Percentiles rank a stretch among this genome's conserved stretches.
Conservation (phyloP, 2,113 vertebrate genomes). For the Oreochromis tanganicae region DNA sequence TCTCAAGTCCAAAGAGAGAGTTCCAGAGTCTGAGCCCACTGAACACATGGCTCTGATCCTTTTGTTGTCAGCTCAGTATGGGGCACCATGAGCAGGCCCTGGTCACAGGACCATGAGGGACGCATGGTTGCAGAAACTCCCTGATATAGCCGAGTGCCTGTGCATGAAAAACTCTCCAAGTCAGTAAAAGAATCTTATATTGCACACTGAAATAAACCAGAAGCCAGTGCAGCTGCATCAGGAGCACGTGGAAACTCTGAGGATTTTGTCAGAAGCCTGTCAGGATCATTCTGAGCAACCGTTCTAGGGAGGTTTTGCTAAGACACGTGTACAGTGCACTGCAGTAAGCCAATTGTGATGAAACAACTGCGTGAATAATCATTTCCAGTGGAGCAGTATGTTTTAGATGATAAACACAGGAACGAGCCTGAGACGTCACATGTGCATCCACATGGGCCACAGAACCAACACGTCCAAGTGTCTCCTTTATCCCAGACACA, state of each 20-base stretch:
- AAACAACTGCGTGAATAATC: not conserved
- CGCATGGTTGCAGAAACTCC: fast-evolving
- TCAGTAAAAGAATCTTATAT: not conserved
- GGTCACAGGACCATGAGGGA: not conserved
- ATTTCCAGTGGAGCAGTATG: not conserved
- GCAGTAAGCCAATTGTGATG: not conserved
- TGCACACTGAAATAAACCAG: not conserved
- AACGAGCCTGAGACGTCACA: fast-evolving
- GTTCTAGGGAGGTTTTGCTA: not conserved
- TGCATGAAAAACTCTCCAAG: fast-evolving
- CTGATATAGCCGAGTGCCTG: not conserved
- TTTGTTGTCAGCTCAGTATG: not conserved
- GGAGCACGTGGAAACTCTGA: fast-evolving
- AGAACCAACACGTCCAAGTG: not conserved
- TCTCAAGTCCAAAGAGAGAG: not conserved
- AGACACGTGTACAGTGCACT: not conserved
- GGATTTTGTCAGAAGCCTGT: not conserved
- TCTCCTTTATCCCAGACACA: not conserved
- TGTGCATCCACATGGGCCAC: not conserved
- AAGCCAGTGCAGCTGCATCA: not conserved
- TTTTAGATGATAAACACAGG: not conserved
- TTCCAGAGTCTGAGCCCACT: not conserved
- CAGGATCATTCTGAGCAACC: not conserved
- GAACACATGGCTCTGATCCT: not conserved
- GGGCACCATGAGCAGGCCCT: not conserved